Conservation (phyloP, 92 coral and sea anemone genomes). For the Epizoanthus stellaris region DNA sequence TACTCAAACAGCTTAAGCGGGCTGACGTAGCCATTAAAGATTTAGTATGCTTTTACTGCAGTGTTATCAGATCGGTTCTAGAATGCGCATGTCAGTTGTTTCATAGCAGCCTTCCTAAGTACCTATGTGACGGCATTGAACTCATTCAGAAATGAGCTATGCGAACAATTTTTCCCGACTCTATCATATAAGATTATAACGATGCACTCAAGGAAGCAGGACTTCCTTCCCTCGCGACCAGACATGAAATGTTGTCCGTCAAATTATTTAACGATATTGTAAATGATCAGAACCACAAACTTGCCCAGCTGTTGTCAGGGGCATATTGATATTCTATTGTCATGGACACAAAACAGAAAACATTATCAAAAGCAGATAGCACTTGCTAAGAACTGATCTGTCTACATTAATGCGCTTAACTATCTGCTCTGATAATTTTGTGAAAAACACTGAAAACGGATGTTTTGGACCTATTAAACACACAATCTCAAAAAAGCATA, state of each 20-base stretch:
- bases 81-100: not conserved
- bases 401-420: no score
- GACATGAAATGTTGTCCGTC: no score
- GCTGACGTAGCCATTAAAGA: not conserved
- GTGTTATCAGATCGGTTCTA: not conserved
- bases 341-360: no score
- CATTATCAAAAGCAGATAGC: not conserved
- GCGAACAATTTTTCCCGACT: no score
- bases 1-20: conserved; percentile 8
- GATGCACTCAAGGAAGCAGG: no score
- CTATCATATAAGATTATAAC: no score
- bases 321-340: no score
- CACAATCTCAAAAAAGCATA: no score
- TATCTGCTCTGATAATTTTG: not conserved
- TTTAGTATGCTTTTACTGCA: conserved; percentile 13
- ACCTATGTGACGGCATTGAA: no score
- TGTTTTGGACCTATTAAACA: not conserved
- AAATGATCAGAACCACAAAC: not conserved
- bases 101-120: not conserved
- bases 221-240: no score
- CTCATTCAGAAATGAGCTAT: no score
- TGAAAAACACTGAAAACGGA: not conserved
- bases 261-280: not conserved
- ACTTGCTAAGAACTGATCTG: not conserved
- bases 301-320: not conserved